Conservation (phyloP, 1,140 invertebrate genomes). For the Harpegnathos saltator region DNA sequence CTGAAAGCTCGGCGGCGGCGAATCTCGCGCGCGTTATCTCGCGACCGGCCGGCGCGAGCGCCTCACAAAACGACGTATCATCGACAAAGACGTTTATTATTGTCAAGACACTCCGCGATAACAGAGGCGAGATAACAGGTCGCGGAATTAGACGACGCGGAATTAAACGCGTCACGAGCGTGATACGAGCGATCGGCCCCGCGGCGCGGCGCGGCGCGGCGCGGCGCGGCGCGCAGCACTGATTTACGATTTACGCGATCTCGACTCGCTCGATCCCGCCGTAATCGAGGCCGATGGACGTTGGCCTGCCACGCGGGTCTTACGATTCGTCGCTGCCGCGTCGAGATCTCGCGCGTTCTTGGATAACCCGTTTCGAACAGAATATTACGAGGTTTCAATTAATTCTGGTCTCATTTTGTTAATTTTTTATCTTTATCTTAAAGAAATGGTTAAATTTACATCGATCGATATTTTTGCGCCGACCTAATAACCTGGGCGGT, state of each 20-base stretch:
- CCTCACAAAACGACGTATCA: slow-evolving; percentile 44
- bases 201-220: too few relatives aligned
- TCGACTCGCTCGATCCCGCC: background rate
- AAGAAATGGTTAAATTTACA: too few relatives aligned
- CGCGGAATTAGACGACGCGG: slow-evolving; percentile 1
- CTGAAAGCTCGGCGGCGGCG: slow-evolving; percentile 47
- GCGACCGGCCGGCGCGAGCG: slow-evolving; percentile 62
- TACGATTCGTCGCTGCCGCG: background rate
- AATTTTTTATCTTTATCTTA: too few relatives aligned
- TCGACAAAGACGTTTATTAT: slow-evolving; percentile 57
- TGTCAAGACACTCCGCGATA: slow-evolving; percentile 58
- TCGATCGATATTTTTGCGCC: too few relatives aligned
- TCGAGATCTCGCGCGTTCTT: too few relatives aligned
- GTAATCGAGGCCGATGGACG: too few relatives aligned
- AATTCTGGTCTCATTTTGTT: too few relatives aligned
- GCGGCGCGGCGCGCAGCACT: too few relatives aligned
- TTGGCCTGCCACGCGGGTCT: background rate
- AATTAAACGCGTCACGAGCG: background rate
- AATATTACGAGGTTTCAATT: too few relatives aligned
- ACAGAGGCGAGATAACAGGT: slow-evolving; percentile 58
- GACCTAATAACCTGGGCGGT: too few relatives aligned
- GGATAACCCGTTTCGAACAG: too few relatives aligned
- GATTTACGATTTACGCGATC: background rate
- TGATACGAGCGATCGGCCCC: background rate
- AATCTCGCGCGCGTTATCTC: slow-evolving; percentile 65